Evolutionary conservation across 2,888 invertebrate genomes (phyloP).

Genomic region (Furcula furcula): DNA sequence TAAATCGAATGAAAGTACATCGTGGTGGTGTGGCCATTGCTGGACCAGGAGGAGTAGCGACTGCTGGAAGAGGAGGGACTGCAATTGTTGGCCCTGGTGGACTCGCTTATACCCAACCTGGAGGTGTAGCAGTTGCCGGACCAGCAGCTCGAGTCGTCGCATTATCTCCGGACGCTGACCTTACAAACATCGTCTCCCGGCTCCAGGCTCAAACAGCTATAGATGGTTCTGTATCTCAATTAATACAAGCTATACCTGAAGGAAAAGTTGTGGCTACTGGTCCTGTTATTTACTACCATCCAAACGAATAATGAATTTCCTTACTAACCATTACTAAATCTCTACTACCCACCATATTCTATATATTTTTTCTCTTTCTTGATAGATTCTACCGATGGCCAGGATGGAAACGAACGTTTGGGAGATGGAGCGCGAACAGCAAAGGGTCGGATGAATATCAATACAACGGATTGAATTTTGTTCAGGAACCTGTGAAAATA

Average conservation of each 20-base stretch:
- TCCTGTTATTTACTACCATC: conserved; percentile 86
- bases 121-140: conserved; percentile 88
- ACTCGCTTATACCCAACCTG: conserved; percentile 87
- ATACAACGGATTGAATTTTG: conserved; percentile 54
- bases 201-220: conserved; percentile 58
- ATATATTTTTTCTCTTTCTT: conserved; percentile 51
- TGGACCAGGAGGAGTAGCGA: conserved; percentile 91
- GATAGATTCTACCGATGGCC: conserved; percentile 55
- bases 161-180: conserved; percentile 82
- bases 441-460: conserved; percentile 46
- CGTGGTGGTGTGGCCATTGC: conserved; percentile 91
- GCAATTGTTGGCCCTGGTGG: conserved; percentile 91
- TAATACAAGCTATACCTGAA: conserved; percentile 79
- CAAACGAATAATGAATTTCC: conserved; percentile 49
- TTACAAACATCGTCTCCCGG: conserved; percentile 76
- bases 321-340: conserved; percentile 29
- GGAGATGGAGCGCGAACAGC: conserved; percentile 31
- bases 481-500: conserved; percentile 36
- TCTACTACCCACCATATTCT: conserved; percentile 21
- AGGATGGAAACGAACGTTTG: conserved; percentile 37
- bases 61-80: conserved; percentile 89
- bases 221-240: conserved; percentile 58
- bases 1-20: conserved; percentile 85
- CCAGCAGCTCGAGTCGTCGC: conserved; percentile 87
- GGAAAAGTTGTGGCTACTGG: conserved; percentile 88